Conservation (phyloP, 2,797 vertebrate genomes). For the Huso huso region DNA sequence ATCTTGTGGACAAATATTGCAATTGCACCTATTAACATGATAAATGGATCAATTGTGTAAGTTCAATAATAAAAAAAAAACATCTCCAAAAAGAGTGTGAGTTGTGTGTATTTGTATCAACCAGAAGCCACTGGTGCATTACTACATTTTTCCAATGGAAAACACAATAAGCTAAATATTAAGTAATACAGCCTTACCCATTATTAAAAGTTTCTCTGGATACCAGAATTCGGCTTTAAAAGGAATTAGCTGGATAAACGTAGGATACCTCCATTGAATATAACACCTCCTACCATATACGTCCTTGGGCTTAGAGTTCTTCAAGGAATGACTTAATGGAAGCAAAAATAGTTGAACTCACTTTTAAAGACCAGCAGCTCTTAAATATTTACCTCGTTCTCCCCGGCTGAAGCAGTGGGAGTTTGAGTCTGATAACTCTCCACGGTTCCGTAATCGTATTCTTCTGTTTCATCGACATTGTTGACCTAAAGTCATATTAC, state of each 20-base stretch:
- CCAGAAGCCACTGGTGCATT: no score
- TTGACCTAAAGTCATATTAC: conserved; percentile 70
- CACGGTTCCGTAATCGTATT: conserved; percentile 76
- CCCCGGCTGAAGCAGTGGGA: conserved; percentile 65
- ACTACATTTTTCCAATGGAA: background rate
- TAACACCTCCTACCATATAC: conserved; percentile 28
- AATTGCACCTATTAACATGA: no score
- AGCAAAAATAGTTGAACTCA: no score
- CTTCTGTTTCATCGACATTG: conserved; percentile 77
- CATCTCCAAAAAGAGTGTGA: no score
- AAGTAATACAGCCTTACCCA: conserved; percentile 25
- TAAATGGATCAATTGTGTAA: no score
- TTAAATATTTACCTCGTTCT: conserved; percentile 74
- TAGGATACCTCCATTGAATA: background rate
- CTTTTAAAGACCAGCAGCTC: no score
- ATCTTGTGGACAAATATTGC: no score
- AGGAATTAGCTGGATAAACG: background rate
- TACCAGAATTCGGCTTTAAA: background rate
- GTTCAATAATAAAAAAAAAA: no score
- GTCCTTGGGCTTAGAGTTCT: conserved; percentile 22
- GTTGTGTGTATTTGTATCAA: no score
- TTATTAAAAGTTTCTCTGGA: conserved; percentile 12
- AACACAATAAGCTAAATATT: background rate
- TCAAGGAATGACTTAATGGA: no score
- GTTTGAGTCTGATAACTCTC: conserved; percentile 72